Evolutionary conservation across 2,797 vertebrate species (phyloP).

Genomic region (Erpetoichthys calabaricus): DNA sequence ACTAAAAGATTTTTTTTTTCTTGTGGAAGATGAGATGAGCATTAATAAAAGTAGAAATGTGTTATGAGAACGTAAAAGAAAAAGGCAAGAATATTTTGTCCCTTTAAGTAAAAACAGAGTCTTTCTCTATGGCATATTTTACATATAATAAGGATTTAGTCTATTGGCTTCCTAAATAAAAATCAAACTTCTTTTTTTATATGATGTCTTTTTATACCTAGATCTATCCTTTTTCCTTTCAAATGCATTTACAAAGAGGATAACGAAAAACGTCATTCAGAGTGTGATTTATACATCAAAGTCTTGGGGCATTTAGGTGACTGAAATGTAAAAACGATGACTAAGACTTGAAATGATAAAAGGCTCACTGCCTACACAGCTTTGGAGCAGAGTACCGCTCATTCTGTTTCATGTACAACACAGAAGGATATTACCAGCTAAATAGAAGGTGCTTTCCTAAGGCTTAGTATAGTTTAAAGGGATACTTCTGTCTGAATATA

Average conservation of each 20-base stretch:
- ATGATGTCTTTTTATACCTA: background rate
- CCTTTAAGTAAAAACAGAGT: no score
- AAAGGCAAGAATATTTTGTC: no score
- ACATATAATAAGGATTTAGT: no score
- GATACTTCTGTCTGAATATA: no score
- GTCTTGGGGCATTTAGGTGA: conserved; percentile 35
- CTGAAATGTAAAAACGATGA: conserved; percentile 34
- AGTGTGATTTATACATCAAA: conserved; percentile 40
- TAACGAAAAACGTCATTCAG: background rate
- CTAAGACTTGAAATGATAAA: conserved; percentile 27
- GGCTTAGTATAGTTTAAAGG: no score
- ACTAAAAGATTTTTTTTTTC: no score
- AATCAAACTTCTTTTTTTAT: no score
- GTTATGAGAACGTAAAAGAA: no score
- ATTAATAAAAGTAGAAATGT: no score
- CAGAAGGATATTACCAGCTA: background rate
- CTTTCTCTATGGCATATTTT: no score
- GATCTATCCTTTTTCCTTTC: background rate
- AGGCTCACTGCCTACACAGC: conserved; percentile 36
- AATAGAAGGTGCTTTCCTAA: conserved; percentile 2
- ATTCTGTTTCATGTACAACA: conserved; percentile 23
- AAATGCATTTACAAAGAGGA: conserved; percentile 9
- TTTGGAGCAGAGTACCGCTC: conserved; percentile 14
- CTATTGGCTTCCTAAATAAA: no score
- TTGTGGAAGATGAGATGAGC: no score